Evolutionary conservation across 2,113 vertebrate species (phyloP), one percentile per base, ranked within the genome.

Genomic region (Chinchilla lanigera): DNA sequence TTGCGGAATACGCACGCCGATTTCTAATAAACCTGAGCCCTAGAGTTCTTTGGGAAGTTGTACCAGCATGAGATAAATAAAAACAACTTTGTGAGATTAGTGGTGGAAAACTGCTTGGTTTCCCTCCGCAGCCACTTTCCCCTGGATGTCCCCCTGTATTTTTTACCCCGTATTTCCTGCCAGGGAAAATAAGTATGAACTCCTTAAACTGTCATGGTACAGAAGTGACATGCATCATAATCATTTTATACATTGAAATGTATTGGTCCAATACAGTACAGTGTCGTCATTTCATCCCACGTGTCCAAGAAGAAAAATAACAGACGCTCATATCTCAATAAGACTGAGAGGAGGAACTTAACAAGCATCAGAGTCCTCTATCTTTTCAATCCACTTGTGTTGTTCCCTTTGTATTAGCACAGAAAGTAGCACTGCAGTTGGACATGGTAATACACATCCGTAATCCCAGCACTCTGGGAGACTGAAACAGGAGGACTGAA

Each of bases 311-410:
- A 63, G 11, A 2, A 52, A 89, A 84, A 30, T 50, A 71, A 69
- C 14, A 86, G 9, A 52, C 47, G 2, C 12, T 47, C 30, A 82
- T 67, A 7, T n/a, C 41, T 86, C 50, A 41, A 44, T 6, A 5
- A 30, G 7, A 35, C 17, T 9, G 9, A 63, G 35, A 52, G 41
- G 77, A 11, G 88, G 28, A 16, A 16, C 2, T 71, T 6, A 54
- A 50, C 47, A 50, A 9, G 4, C 2, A 41, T 86, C 19, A 28
- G 3, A 12, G 20, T 65, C 65, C 38, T 89, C 35, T 12, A 30
- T 1, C 26, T 41, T 44, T 50, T 50, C 16, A 58, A 67, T 80
- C 44, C 1, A 0, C 4, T n/a, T 41, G 3, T 9, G 9, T 0
- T 7, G 65, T 38, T 78, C 19, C 19, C 33, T 35, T 60, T 77